These are phyloP conservation scores for Drosophila leonis DNA, from an alignment of 2,888 invertebrate genomes.

Conservation along the genomic window DNA sequence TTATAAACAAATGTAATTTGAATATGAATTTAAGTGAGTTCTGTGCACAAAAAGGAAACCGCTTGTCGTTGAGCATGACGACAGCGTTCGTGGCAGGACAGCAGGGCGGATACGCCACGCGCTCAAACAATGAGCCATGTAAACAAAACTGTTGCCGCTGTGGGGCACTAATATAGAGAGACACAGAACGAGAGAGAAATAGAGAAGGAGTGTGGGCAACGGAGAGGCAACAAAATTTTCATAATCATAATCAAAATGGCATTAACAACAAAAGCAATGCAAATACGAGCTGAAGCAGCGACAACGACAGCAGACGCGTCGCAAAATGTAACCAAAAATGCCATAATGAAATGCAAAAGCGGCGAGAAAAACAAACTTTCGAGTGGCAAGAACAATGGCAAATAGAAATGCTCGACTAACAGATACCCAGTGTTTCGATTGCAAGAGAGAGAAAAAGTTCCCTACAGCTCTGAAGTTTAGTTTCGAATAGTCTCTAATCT, in stretches of 20 bases:
- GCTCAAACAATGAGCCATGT: slow-evolving; percentile 80
- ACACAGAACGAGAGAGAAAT: not conserved
- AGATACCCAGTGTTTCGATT: not conserved
- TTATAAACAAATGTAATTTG: slow-evolving; percentile 71
- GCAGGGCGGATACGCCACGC: slow-evolving; percentile 69
- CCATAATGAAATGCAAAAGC: slow-evolving; percentile 74
- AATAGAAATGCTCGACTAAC: not conserved
- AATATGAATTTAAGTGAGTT: slow-evolving; percentile 75
- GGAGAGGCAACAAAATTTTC: slow-evolving; percentile 69
- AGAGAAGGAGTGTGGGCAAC: not conserved
- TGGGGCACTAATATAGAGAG: slow-evolving; percentile 31
- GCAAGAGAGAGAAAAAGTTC: not conserved
- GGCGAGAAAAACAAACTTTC: slow-evolving; percentile 49
- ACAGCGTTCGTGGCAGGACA: slow-evolving; percentile 44
- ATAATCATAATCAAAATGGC: slow-evolving; percentile 82
- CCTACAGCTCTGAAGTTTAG: no score
- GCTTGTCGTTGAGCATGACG: slow-evolving; percentile 45
- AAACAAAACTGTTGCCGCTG: slow-evolving; percentile 70
- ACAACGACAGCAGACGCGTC: slow-evolving; percentile 71
- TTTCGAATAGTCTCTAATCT: no score
- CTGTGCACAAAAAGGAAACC: slow-evolving; percentile 39
- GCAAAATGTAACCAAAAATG: slow-evolving; percentile 77
- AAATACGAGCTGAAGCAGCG: slow-evolving; percentile 68
- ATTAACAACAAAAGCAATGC: slow-evolving; percentile 81
- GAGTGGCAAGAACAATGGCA: slow-evolving; percentile 13